These are phyloP conservation scores for Cactoblastis cactorum DNA, from an alignment of 2,888 invertebrate species.

Conservation along the genomic window DNA sequence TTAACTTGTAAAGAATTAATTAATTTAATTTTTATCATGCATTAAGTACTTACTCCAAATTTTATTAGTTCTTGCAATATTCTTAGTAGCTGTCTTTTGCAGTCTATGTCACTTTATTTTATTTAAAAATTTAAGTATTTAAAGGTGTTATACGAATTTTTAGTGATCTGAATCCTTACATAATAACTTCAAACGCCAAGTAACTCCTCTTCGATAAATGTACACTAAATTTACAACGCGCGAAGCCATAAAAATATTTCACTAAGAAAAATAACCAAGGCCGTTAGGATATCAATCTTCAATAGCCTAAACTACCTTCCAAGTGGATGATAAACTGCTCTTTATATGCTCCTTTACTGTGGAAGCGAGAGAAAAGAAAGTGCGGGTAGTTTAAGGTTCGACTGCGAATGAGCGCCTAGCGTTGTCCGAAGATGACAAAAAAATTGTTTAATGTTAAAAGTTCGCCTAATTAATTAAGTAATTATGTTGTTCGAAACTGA, in stretches of 20 bases:
- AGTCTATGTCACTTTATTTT: background rate
- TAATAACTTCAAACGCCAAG: background rate
- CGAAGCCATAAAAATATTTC: slow-evolving; percentile 27
- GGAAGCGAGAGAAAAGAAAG: background rate
- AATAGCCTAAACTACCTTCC: slow-evolving; percentile 58
- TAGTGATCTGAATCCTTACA: background rate
- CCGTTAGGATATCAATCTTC: slow-evolving; percentile 59
- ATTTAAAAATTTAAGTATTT: background rate
- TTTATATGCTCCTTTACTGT: slow-evolving; percentile 37
- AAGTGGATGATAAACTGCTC: slow-evolving; percentile 65
- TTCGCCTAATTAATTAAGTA: no score
- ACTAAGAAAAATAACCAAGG: slow-evolving; percentile 36
- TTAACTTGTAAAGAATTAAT: no score
- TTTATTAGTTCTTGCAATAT: no score
- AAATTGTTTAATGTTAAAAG: no score
- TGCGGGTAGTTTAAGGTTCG: background rate
- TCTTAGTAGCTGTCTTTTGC: no score
- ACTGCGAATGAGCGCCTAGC: no score
- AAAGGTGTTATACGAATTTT: background rate
- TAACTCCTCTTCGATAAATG: slow-evolving; percentile 3
- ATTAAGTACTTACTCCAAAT: no score
- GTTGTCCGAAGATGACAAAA: no score
- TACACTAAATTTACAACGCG: slow-evolving; percentile 5
- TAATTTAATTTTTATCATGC: no score
- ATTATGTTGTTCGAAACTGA: no score